Base-by-base conservation (phyloP, 2,113 vertebrate genomes). In the Columbina picui region DNA sequence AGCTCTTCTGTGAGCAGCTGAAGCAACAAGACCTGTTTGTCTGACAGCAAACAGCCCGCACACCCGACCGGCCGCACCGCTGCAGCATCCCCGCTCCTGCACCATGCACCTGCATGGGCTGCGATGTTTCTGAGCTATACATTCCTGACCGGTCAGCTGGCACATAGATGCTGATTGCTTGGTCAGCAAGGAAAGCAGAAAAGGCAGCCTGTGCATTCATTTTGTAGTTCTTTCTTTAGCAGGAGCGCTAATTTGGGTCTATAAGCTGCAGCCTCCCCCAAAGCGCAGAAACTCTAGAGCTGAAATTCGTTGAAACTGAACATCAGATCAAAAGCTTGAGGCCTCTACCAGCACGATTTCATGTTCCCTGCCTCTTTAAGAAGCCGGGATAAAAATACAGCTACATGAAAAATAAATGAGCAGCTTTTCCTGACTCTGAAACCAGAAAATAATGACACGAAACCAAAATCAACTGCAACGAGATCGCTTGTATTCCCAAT, bases 371-470 rank as follows among this genome's bases (percentile, higher is more conserved):
- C 64, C 84, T 92, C 89, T 64, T 92, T 90, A 89, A 92, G 83
- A 93, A 90, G 74, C 45, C 60, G 36, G 30, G 70, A 55, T 94
- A 75, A 95, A 94, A 94, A 92, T 47, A 87, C 32, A 92, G 80
- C 73, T 69, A 64, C 90, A 96, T 96, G 76, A 96, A 96, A 96
- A 95, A 96, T 96, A 94, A 94, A 96, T 93, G 90, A 96, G 90
- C 86, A 92, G 88, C 68, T 87, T 87, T 93, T 84, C 65, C 83
- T 55, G 60, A 94, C 64, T 95, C 76, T 59, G 77, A 95, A 93
- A 90, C 76, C 79, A 92, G 88, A 94, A 96, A 93, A 96, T 85
- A 96, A 96, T 70, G 50, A 92, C 67, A 80, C 2, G 3, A 86
- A 89, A 87, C 86, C 61, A 49, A 90, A 96, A 94, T 93, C 91